Percentiles rank a stretch among this genome's conserved stretches.
These are phyloP conservation scores for Unio delphinus DNA, from an alignment of 2,888 invertebrate species.

Conservation along the genomic window DNA sequence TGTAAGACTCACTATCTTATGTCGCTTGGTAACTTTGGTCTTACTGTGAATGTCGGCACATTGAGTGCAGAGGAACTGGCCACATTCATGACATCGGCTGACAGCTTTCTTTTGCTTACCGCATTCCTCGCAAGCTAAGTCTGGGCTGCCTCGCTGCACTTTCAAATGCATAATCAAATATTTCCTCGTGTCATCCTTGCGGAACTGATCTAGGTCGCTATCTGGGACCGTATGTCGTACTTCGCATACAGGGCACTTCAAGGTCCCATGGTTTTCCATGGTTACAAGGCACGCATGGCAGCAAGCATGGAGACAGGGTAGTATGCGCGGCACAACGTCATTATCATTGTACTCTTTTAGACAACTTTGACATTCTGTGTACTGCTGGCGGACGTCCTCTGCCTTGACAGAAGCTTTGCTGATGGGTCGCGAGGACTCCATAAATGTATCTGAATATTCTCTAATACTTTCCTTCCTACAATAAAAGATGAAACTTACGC, in stretches of 20 bases:
- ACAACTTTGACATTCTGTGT: conserved; percentile 36
- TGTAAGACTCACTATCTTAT: conserved; percentile 28
- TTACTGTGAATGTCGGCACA: conserved; percentile 41
- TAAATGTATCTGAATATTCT: conserved; percentile 1
- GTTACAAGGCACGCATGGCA: conserved; percentile 43
- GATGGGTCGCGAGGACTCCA: conserved; percentile 11
- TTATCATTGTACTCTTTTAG: conserved; percentile 43
- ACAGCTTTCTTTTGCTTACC: conserved; percentile 26
- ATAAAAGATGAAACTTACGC: too few species aligned
- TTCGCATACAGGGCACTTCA: conserved; percentile 41
- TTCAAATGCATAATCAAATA: conserved; percentile 19
- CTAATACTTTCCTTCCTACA: too few species aligned
- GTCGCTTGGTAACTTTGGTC: conserved; percentile 43
- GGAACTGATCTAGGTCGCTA: conserved; percentile 30
- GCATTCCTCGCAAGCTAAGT: conserved; percentile 43
- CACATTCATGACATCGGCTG: conserved; percentile 40
- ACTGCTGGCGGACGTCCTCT: conserved; percentile 27
- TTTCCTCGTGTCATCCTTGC: conserved; percentile 34
- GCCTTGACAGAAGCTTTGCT: conserved; percentile 18
- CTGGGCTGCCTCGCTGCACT: conserved; percentile 33
- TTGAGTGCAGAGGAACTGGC: conserved; percentile 40
- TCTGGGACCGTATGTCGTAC: conserved; percentile 30
- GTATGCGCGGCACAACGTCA: conserved; percentile 31
- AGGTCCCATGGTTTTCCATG: conserved; percentile 27
- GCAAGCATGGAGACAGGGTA: conserved; percentile 44